Conservation (phyloP, 2,888 invertebrate species). For the Trilocha varians region DNA sequence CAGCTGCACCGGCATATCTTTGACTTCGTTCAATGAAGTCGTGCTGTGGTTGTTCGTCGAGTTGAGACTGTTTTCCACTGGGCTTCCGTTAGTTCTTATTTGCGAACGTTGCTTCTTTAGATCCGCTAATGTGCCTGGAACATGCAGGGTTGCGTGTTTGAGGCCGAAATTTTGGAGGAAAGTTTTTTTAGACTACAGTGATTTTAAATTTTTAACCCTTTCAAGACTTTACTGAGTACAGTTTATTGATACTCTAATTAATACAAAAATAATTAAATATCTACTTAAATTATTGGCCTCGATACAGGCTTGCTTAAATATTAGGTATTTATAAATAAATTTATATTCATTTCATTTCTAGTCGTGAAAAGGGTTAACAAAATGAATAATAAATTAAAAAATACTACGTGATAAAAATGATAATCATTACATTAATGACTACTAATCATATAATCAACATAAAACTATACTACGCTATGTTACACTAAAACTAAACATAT, state of each 20-base stretch:
- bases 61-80: slow-evolving; percentile 56
- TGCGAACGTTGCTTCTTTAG: slow-evolving; percentile 93
- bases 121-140: slow-evolving; percentile 87
- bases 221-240: no score
- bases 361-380: no score
- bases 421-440: no score
- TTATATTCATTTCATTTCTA: no score
- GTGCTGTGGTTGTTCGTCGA: slow-evolving; percentile 60
- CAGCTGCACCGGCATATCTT: slow-evolving; percentile 58
- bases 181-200: slow-evolving; percentile 3
- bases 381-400: no score
- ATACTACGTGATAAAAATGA: no score
- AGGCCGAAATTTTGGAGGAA: neutral
- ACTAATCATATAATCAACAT: neutral
- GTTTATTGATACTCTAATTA: no score
- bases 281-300: no score
- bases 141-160: slow-evolving; percentile 1
- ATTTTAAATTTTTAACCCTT: neutral
- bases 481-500: neutral
- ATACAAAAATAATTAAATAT: no score
- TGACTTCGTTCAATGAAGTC: slow-evolving; percentile 57
- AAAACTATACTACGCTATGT: neutral
- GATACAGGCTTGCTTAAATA: no score
- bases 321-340: no score
- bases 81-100: slow-evolving; percentile 78